A percentile compares a stretch with the other conserved stretches of the same genome.
Conservation (phyloP, 2,113 vertebrate species). For the Callipepla californica region DNA sequence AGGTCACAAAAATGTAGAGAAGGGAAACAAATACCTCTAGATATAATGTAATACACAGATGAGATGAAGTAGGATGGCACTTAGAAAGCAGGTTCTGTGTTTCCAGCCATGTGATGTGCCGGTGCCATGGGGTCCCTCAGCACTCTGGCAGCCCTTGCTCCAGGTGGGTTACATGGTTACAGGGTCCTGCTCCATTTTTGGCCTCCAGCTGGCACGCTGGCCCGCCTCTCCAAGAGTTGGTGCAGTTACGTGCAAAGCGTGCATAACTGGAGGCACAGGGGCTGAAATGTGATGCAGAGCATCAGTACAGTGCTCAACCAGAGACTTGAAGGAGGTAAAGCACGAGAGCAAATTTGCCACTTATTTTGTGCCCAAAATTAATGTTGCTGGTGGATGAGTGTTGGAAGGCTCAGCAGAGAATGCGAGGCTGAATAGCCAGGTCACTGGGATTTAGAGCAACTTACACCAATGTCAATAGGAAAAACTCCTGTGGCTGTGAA, state of each 20-base stretch:
- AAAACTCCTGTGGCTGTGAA: not conserved
- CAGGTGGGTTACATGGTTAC: not conserved
- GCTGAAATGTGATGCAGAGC: not conserved
- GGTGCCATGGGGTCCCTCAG: not conserved
- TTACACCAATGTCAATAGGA: not conserved
- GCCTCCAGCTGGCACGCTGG: accelerated
- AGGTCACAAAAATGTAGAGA: not conserved
- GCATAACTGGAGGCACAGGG: not conserved
- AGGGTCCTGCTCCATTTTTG: not conserved
- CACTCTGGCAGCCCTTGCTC: not conserved
- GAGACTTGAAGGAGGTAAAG: not conserved
- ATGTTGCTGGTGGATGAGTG: not conserved
- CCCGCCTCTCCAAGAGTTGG: not conserved
- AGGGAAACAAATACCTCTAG: not conserved
- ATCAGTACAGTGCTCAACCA: not conserved
- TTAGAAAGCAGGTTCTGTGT: not conserved
- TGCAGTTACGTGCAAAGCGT: accelerated
- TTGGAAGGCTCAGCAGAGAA: not conserved
- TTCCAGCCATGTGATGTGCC: not conserved
- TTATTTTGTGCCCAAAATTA: not conserved
- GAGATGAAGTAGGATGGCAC: constrained; percentile 9
- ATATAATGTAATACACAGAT: not conserved
- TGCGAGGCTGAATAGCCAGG: not conserved
- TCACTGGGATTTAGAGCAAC: not conserved
- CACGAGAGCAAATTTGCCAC: not conserved